phyloP scores from a whole-genome alignment of 2,797 vertebrate genomes.

The Garrulus glandarius region DNA sequence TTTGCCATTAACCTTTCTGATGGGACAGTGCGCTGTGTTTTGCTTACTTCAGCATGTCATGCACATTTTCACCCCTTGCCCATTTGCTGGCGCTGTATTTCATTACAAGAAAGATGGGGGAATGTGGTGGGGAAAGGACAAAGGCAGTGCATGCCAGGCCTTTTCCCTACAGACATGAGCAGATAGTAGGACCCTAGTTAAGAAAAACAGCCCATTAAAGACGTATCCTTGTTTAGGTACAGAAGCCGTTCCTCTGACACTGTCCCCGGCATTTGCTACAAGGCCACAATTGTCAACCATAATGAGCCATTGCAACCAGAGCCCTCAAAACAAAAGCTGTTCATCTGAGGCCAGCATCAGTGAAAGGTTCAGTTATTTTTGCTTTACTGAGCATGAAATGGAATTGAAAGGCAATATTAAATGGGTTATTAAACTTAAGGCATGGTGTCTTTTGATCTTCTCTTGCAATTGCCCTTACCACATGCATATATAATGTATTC shows the following conservation, averaged over 20 bases:
- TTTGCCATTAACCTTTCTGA: constrained; percentile 62
- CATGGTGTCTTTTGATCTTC: constrained; percentile 70
- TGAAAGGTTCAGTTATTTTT: constrained; percentile 74
- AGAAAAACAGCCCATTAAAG: background rate
- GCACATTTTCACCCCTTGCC: background rate
- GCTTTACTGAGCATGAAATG: constrained; percentile 83
- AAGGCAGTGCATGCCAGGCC: background rate
- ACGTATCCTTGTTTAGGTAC: background rate
- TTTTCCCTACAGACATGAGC: background rate
- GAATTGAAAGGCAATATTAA: constrained; percentile 78
- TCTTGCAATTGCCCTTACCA: constrained; percentile 44
- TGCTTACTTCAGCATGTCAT: constrained; percentile 16
- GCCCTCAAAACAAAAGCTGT: constrained; percentile 73
- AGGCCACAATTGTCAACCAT: constrained; percentile 4
- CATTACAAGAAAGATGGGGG: background rate
- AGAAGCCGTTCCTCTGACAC: background rate
- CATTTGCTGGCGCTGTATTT: background rate
- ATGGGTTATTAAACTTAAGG: constrained; percentile 80
- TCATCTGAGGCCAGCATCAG: constrained; percentile 63
- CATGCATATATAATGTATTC: constrained; percentile 37
- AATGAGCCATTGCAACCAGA: constrained; percentile 51
- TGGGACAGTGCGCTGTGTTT: constrained; percentile 61
- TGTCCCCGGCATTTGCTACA: background rate
- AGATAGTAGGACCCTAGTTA: background rate
- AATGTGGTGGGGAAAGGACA: background rate